Evolutionary conservation across 2,888 invertebrate species (phyloP), one percentile per base, ranked within the genome.

Genomic region (Bellardia pandia): DNA sequence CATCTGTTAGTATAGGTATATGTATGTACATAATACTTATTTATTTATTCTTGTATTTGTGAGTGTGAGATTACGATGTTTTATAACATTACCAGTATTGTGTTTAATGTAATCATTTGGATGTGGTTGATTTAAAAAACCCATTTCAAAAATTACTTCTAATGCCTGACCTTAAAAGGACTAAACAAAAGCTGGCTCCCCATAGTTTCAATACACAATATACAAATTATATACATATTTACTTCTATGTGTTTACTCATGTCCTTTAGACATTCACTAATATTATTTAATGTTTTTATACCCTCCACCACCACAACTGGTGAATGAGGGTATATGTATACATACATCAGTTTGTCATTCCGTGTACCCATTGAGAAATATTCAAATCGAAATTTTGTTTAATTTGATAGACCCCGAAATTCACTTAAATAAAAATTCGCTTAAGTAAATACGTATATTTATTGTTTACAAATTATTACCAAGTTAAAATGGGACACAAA

Each of bases 101-200:
- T 78, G 42, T 80, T 64, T 69, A 80, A 69, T 80, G 62, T 56
- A 85, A 79, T 79, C 79, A 75, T 77, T 72, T 87, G 51, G 14
- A 74, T 84, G 83, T 72, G 84, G 80, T 84, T 87, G 84, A 81
- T 84, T 77, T 77, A 58, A 81, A 45, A 85, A 81, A 81, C 37
- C 64, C 81, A 85, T 87, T 87, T 87, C 40, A 42, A 37, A 87
- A 87, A 87, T 86, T 85, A 81, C 85, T 69, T 81, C 78, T 81
- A 81, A 85, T 87, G 58, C 48, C 74, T 87, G 85, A 87, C 81
- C 85, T 62, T 85, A 85, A 85, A 77, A 81, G 45, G 66, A 78
- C 68, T 87, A 40, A 81, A 81, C 60, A 77, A 81, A 79, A 74
- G 64, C 69, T 14, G 87, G 78, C 85, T 78, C 85, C 87, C 87